A percentile compares a stretch with the other conserved stretches of the same genome.
Evolutionary conservation across 2,888 invertebrate genomes (phyloP).

Genomic region (Agrotis clavis): DNA sequence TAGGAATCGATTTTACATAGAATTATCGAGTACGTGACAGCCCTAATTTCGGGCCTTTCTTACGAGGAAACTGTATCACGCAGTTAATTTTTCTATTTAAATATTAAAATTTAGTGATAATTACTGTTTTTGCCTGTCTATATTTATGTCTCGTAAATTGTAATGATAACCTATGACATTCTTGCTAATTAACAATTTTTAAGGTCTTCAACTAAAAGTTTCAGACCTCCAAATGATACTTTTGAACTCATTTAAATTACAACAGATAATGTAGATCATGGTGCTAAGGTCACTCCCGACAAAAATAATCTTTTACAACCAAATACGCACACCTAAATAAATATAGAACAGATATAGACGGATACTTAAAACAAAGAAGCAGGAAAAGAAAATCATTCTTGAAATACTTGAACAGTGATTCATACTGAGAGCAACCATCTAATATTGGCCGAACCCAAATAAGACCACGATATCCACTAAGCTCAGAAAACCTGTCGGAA

Average conservation of each 20-base stretch:
- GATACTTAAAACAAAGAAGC: slow-evolving; percentile 6
- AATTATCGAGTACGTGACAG: slow-evolving; percentile 5
- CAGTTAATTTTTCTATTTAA: slow-evolving; percentile 21
- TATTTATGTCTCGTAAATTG: slow-evolving; percentile 10
- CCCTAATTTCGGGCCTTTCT: neutral
- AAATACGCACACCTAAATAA: slow-evolving; percentile 4
- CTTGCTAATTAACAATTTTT: slow-evolving; percentile 24
- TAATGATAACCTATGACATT: slow-evolving; percentile 45
- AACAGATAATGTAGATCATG: slow-evolving; percentile 2
- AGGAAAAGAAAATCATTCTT: slow-evolving; percentile 22
- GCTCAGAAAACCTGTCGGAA: neutral
- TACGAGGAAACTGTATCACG: slow-evolving; percentile 11
- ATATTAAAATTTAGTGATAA: slow-evolving; percentile 12
- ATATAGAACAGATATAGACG: neutral
- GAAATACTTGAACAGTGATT: slow-evolving; percentile 32
- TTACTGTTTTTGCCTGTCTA: slow-evolving; percentile 24
- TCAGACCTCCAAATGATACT: neutral
- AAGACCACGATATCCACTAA: neutral
- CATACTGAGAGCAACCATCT: neutral
- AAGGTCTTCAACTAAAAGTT: slow-evolving; percentile 10
- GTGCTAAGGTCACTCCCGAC: slow-evolving; percentile 11
- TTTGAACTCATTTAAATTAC: slow-evolving; percentile 20
- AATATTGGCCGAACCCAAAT: neutral
- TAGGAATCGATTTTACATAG: slow-evolving; percentile 24
- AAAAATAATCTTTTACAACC: neutral